Base-by-base conservation (phyloP, 2,888 invertebrate species). In the Caenorhabditis sp. region DNA sequence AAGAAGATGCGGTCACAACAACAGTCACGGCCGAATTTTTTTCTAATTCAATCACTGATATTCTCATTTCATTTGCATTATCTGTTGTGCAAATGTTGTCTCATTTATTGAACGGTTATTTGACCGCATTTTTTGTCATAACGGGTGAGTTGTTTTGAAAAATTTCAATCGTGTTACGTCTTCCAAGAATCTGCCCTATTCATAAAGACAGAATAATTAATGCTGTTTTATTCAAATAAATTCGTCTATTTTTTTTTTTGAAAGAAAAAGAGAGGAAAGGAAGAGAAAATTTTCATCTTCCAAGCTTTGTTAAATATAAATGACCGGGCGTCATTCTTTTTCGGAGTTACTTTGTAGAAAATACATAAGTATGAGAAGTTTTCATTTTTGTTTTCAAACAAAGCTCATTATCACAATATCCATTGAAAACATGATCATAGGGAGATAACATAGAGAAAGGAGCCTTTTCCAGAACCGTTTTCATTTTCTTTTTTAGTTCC, bases 71-170 rank as follows among this genome's bases (percentile, higher is more conserved):
- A 49, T 61, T 62, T 67, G 59, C 63, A 53, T 24, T 68, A 24
- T 67, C 69, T 27, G 54, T 76, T 62, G 64, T 79, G 54, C 65
- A 69, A 67, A 84, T 83, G 84, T 64, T 85, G 54, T 85, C 85
- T 53, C 81, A 81, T 70, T 53, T 86, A 58, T 76, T 86, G 62
- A 86, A 86, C 72, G 86, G 86, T 58, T 84, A 84, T 57, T 67
- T 86, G 58, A 86, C 86, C 12, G 78, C 84, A 17, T 78, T 83
- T 66, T 85, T 84, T 66, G 86, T 86, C 50, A 66, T 80, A 36
- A 82, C 81, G 43, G 82, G 79, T 75, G 10, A 69, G 65, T 58
- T 37, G 5, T 27, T 36, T 57, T 53, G 10, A 21, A 26, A 19
- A 53, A 17, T 4, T 53, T 53, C 21, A 31, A 31, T 53, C 53